These are phyloP conservation scores for Brachionus rotundiformis DNA, from an alignment of 1,140 invertebrate genomes.

Conservation along the genomic window DNA sequence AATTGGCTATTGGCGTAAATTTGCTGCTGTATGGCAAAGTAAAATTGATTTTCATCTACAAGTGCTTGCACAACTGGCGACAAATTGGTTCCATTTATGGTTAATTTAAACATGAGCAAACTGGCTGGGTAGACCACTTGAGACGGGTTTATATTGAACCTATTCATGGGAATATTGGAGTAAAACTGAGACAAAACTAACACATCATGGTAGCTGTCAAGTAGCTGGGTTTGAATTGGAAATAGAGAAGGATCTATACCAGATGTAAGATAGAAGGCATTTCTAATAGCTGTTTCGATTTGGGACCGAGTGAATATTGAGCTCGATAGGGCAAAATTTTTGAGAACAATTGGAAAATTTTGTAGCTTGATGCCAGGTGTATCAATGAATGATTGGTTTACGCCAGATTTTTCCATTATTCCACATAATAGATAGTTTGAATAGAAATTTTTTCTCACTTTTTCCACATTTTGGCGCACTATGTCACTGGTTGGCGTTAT, in stretches of 20 bases:
- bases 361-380: neutral
- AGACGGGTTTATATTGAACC: constrained; percentile 23
- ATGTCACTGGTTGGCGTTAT: constrained; percentile 22
- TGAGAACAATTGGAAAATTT: constrained; percentile 3
- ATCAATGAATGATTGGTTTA: neutral
- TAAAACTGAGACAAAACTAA: constrained; percentile 30
- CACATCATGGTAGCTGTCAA: neutral
- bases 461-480: constrained; percentile 12
- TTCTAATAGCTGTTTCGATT: neutral
- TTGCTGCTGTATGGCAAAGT: constrained; percentile 11
- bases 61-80: constrained; percentile 9
- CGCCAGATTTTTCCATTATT: neutral
- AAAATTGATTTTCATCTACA: constrained; percentile 25
- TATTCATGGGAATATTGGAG: neutral
- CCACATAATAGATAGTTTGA: constrained; percentile 1
- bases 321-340: neutral
- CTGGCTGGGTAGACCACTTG: constrained; percentile 1
- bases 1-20: neutral
- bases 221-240: neutral
- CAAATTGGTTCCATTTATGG: neutral
- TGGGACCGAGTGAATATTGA: constrained; percentile 7
- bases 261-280: neutral
- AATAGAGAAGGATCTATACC: neutral
- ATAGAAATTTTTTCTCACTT: constrained; percentile 10
- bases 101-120: neutral